Conservation (phyloP, 2,888 invertebrate species). For the Hanleya hanleyi region DNA sequence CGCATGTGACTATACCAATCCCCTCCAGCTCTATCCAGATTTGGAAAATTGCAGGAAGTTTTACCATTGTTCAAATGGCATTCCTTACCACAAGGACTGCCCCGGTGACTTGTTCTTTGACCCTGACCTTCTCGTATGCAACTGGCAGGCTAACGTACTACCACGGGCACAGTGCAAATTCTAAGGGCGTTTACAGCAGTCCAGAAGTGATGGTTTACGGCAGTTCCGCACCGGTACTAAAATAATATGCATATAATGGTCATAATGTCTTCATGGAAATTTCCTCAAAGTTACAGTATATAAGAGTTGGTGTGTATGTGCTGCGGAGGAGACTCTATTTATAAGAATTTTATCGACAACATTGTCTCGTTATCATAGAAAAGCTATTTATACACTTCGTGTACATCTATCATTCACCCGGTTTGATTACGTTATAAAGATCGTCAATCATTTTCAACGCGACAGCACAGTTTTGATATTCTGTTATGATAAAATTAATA, state of each 20-base stretch:
- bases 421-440: no score
- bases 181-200: neutral
- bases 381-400: no score
- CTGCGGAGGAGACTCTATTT: neutral
- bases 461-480: no score
- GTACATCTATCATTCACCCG: neutral
- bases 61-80: slow-evolving; percentile 20
- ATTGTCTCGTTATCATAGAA: neutral
- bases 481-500: no score
- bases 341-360: neutral
- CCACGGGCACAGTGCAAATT: neutral
- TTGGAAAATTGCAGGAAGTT: slow-evolving; percentile 10
- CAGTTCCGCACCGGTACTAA: neutral
- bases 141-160: slow-evolving; percentile 1
- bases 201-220: no score
- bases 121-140: neutral
- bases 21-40: slow-evolving; percentile 5
- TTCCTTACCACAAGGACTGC: slow-evolving; percentile 13
- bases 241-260: neutral
- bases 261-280: no score
- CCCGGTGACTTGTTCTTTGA: slow-evolving; percentile 13
- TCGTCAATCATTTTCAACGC: no score
- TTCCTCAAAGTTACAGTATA: no score
- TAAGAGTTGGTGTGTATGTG: neutral
- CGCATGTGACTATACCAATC: neutral